A percentile compares a stretch with the other conserved stretches of the same genome.
These are phyloP conservation scores for Rhincodon typus DNA, from an alignment of 2,797 vertebrate species.

Conservation along the genomic window DNA sequence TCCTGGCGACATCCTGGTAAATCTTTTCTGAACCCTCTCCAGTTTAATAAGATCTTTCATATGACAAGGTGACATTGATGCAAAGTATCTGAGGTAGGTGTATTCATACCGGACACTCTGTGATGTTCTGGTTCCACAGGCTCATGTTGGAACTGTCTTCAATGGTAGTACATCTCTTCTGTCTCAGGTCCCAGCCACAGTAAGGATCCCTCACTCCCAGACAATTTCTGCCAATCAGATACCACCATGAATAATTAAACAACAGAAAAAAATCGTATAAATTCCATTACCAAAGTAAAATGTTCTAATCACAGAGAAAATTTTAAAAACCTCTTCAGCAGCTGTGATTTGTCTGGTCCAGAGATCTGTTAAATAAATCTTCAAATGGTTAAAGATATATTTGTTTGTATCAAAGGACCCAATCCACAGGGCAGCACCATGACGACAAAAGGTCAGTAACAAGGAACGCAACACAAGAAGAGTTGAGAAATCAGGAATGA, in stretches of 20 bases:
- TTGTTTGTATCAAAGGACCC: background rate
- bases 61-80: no score
- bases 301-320: no score
- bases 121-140: conserved; percentile 97
- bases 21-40: no score
- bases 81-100: background rate
- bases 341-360: background rate
- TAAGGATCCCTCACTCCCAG: conserved; percentile 89
- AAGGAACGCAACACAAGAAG: background rate
- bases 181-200: conserved; percentile 90
- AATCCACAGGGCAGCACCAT: background rate
- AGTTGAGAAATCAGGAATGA: background rate
- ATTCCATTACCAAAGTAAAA: background rate
- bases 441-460: background rate
- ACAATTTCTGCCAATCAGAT: conserved; percentile 65
- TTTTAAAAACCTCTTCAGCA: background rate
- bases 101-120: conserved; percentile 78
- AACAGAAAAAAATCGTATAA: background rate
- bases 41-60: no score
- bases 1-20: no score
- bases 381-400: background rate
- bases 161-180: conserved; percentile 82
- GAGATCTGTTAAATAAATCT: background rate
- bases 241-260: background rate
- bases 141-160: conserved; percentile 98